phyloP scores from a whole-genome alignment of 2,113 vertebrate species.

The Pipa parva region DNA sequence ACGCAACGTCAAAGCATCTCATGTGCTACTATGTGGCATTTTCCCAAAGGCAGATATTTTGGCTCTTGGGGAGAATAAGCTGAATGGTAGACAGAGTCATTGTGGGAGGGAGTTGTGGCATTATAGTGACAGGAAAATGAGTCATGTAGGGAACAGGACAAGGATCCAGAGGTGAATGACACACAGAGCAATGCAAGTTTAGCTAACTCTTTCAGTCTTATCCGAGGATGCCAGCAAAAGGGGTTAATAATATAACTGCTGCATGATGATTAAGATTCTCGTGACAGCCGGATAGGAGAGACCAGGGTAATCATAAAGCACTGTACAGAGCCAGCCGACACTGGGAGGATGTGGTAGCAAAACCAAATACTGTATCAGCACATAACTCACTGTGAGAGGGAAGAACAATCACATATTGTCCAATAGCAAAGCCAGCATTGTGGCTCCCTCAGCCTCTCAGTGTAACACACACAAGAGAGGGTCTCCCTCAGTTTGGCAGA shows the following conservation, averaged over 20 bases:
- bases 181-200: not conserved
- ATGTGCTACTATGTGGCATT: not conserved
- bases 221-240: not conserved
- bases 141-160: not conserved
- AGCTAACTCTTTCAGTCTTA: not conserved
- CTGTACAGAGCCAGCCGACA: constrained; percentile 12
- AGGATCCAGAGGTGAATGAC: not conserved
- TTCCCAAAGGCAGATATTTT: not conserved
- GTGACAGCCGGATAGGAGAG: constrained; percentile 1
- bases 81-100: not conserved
- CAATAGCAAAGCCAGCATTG: too few species aligned
- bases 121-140: not conserved
- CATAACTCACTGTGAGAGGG: constrained; percentile 9
- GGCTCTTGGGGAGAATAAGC: not conserved
- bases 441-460: too few species aligned
- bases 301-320: constrained; percentile 1
- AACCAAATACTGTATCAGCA: constrained; percentile 31
- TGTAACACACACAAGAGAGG: too few species aligned
- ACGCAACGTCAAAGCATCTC: not conserved
- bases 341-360: constrained; percentile 36
- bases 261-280: not conserved
- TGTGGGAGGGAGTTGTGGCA: not conserved
- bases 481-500: not conserved
- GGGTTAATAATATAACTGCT: constrained; percentile 4
- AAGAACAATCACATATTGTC: too few species aligned